Base-by-base conservation (phyloP, 2,888 invertebrate genomes). In the Chrysolina haemoptera region DNA sequence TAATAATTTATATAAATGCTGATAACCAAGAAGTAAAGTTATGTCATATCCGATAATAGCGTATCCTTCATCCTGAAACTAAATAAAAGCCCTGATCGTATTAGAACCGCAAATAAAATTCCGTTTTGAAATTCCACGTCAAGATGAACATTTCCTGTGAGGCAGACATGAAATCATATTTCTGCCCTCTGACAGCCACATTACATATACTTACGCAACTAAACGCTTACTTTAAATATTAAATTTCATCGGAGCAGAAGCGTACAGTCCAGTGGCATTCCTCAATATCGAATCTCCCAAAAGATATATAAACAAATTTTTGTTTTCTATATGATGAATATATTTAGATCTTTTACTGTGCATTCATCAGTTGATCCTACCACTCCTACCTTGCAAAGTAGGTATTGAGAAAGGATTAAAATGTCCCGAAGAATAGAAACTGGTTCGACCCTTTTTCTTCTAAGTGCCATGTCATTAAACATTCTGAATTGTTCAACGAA, bases 191-290 rank as follows among this genome's bases (percentile, higher is more conserved):
- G 72, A 72, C 72, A 72, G 68, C 46, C 63, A 50, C 68, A 67
- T 43, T 35, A 65, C 43, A 71, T 48, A 67, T 55, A 63, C 18
- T 41, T 63, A 63, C n/a, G 46, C 62, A 68, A 46, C 55, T 66
- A 53, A 59, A 48, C 62, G 65, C 62, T 68, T 66, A 73, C 66
- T 76, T 76, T 73, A 75, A 77, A 77, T 77, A 77, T 77, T 77
- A 77, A 77, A 75, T 77, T 75, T 75, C 67, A 73, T 73, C 71
- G 10, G 22, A 67, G 40, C 12, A 71, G 22, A 27, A 59, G 16
- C 27, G 59, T 9, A n/a, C 35, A 18, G 35, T 27, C 6, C 53
- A 53, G 53, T 53, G 53, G 53, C 53, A 53, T 1, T 53, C 53
- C 53, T 5, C 9, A 4, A 9, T 53, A 1, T 18, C 0, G 18